These are phyloP conservation scores for Leptinotarsa peninsularis DNA, from an alignment of 2,888 invertebrate species.

Conservation along the genomic window DNA sequence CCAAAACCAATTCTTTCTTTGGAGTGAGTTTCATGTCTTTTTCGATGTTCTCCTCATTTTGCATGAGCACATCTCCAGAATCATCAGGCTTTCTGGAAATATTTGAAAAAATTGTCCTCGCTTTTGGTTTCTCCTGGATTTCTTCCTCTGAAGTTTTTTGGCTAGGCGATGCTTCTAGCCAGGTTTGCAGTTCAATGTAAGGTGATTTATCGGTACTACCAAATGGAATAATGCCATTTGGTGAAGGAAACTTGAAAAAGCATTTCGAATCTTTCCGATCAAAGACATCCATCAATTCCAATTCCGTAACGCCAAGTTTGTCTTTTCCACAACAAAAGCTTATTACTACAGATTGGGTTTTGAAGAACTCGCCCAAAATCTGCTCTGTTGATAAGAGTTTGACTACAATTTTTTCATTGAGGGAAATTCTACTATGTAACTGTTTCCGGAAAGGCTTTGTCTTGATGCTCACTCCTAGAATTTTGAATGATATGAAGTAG, in stretches of 20 bases:
- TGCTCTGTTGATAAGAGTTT: conserved; percentile 54
- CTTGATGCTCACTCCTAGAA: conserved; percentile 62
- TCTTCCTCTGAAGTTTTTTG: conserved; percentile 34
- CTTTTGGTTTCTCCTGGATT: conserved; percentile 34
- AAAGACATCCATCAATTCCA: conserved; percentile 52
- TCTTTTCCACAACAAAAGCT: conserved; percentile 58
- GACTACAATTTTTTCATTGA: conserved; percentile 63
- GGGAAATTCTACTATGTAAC: conserved; percentile 55
- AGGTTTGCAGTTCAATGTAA: conserved; percentile 55
- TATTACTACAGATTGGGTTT: conserved; percentile 55
- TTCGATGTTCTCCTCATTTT: background rate
- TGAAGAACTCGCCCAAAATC: conserved; percentile 57
- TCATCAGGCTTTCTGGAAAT: conserved; percentile 32
- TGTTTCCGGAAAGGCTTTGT: conserved; percentile 61
- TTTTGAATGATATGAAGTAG: conserved; percentile 58
- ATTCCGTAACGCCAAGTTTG: conserved; percentile 57
- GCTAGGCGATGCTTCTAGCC: conserved; percentile 45
- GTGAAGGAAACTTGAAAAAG: conserved; percentile 56
- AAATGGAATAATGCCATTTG: conserved; percentile 54
- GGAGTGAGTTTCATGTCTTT: too few relatives aligned
- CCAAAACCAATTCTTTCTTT: background rate
- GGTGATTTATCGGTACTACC: conserved; percentile 53
- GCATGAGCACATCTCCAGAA: conserved; percentile 38
- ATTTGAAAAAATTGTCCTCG: conserved; percentile 45
- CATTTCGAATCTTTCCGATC: conserved; percentile 47